Percentiles rank a stretch among this genome's conserved stretches.
These are phyloP conservation scores for Lamprotornis superbus DNA, from an alignment of 2,113 vertebrate species.

Conservation along the genomic window DNA sequence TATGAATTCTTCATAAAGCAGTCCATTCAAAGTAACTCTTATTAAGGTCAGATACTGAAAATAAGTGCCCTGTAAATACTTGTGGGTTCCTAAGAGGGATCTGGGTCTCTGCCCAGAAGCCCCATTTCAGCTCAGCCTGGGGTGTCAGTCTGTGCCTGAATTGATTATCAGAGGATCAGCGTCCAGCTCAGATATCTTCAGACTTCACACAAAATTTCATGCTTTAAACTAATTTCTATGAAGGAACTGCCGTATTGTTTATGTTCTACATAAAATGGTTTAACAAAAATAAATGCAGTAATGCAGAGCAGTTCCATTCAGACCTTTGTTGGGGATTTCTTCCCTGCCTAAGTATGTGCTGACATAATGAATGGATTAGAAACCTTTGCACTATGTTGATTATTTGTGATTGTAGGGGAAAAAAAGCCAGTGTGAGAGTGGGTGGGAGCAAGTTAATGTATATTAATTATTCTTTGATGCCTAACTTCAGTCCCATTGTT, in stretches of 20 bases:
- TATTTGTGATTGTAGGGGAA: neutral
- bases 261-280: neutral
- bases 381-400: neutral
- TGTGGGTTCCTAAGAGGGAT: neutral
- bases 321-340: neutral
- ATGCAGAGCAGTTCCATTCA: neutral
- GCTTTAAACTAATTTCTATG: neutral
- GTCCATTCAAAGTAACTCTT: neutral
- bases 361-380: neutral
- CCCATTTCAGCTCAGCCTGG: neutral
- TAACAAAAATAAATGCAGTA: neutral
- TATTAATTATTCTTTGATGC: constrained; percentile 10
- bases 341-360: neutral
- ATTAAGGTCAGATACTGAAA: neutral
- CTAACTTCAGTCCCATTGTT: constrained; percentile 25
- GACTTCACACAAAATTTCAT: neutral
- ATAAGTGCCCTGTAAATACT: neutral
- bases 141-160: neutral
- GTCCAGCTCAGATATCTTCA: neutral
- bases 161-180: neutral
- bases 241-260: neutral
- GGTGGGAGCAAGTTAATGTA: neutral
- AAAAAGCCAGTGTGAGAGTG: neutral
- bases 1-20: neutral
- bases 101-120: neutral